These are phyloP conservation scores for Penaeus japonicus DNA, from an alignment of 1,140 invertebrate genomes.

Conservation along the genomic window DNA sequence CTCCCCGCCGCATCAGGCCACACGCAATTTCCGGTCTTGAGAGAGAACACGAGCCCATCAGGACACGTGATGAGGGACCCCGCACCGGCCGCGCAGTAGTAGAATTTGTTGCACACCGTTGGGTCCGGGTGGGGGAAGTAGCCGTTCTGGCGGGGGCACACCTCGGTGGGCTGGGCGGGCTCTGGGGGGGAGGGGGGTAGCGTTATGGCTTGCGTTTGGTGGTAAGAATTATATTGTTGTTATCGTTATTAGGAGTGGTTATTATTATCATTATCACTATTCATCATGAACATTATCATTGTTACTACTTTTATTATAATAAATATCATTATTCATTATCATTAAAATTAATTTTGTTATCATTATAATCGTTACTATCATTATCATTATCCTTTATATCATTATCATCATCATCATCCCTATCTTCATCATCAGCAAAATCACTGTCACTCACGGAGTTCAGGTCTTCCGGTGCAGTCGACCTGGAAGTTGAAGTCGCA, in stretches of 20 bases:
- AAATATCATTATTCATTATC: too few species aligned
- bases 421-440: not conserved
- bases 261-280: not conserved
- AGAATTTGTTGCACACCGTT: constrained; percentile 83
- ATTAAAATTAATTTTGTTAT: too few species aligned
- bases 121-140: constrained; percentile 88
- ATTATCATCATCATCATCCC: too few species aligned
- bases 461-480: constrained; percentile 83
- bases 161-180: constrained; percentile 27
- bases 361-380: too few species aligned
- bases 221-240: not conserved
- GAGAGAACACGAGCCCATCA: constrained; percentile 85
- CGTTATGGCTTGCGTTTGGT: not conserved
- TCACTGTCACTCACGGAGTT: constrained; percentile 78
- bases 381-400: too few species aligned
- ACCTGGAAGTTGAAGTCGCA: constrained; percentile 81
- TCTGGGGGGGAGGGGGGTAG: not conserved
- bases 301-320: too few species aligned
- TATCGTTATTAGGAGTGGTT: not conserved
- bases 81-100: constrained; percentile 87
- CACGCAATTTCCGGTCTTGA: constrained; percentile 84
- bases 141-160: constrained; percentile 84
- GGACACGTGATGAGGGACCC: constrained; percentile 82
- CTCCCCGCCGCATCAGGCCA: constrained; percentile 84
- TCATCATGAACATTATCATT: too few species aligned